Conservation (phyloP, 2,888 invertebrate species). For the Polyploca ridens region DNA sequence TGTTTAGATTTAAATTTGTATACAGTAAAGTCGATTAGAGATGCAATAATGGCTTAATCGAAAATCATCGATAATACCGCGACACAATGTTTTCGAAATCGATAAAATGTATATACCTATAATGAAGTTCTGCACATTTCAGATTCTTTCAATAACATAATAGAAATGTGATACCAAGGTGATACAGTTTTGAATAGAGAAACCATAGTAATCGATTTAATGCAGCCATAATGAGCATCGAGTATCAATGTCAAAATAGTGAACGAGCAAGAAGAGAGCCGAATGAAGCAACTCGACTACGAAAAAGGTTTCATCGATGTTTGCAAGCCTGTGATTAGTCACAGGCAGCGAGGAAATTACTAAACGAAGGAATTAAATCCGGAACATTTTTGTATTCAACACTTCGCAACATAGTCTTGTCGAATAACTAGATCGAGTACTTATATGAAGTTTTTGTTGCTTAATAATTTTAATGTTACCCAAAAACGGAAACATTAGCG, state of each 20-base stretch:
- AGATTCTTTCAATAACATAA: not conserved
- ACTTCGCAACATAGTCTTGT: constrained; percentile 26
- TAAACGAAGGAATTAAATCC: constrained; percentile 29
- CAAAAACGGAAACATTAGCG: constrained; percentile 4
- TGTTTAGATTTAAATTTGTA: not conserved
- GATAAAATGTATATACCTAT: not conserved
- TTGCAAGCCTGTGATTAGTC: constrained; percentile 29
- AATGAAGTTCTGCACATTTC: not conserved
- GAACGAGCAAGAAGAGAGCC: constrained; percentile 1
- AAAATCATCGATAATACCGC: not conserved
- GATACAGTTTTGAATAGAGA: not conserved
- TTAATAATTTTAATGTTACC: not conserved
- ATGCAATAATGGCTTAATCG: not conserved
- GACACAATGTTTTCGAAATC: not conserved
- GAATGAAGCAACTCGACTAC: not conserved
- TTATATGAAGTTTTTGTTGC: constrained; percentile 9
- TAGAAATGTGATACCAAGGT: not conserved
- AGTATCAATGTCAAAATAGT: constrained; percentile 1
- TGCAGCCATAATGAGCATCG: not conserved
- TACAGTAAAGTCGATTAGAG: not conserved
- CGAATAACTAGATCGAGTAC: constrained; percentile 30
- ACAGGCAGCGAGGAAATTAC: constrained; percentile 25
- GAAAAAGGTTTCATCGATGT: not conserved
- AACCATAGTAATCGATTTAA: not conserved
- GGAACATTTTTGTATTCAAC: constrained; percentile 31